phyloP scores from a whole-genome alignment of 37 sponge, comb jelly and placozoan species.

The Aphrocallistes beatrix region DNA sequence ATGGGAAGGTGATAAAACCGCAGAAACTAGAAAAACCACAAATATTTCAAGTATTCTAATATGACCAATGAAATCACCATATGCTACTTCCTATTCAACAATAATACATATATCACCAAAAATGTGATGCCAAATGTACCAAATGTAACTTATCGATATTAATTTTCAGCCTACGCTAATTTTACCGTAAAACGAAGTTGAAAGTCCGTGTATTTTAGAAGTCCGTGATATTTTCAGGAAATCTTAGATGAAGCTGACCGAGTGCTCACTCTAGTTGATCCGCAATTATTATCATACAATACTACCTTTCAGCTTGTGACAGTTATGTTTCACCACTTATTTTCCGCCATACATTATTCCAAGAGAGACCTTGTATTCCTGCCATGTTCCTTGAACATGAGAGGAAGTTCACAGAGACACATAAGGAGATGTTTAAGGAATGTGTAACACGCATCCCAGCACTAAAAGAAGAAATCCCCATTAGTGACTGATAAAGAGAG shows the following conservation, averaged over 20 bases:
- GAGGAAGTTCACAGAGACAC: constrained; percentile 11
- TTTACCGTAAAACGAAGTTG: too few relatives aligned
- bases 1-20: too few relatives aligned
- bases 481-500: background rate
- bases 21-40: too few relatives aligned
- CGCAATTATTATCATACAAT: background rate
- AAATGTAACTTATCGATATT: too few relatives aligned
- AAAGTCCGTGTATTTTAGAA: too few relatives aligned
- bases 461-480: background rate
- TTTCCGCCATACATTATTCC: background rate
- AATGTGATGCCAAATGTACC: too few relatives aligned
- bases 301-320: background rate
- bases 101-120: too few relatives aligned
- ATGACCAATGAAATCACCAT: too few relatives aligned
- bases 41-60: too few relatives aligned
- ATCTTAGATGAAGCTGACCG: background rate
- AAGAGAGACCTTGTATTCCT: background rate
- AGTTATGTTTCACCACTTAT: background rate
- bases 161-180: too few relatives aligned
- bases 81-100: too few relatives aligned
- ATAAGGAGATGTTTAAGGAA: background rate
- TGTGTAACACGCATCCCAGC: background rate
- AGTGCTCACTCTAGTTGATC: background rate
- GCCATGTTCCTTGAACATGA: background rate
- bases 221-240: too few relatives aligned